Evolutionary conservation across 2,797 vertebrate species (phyloP), one percentile per base, ranked within the genome.

Genomic region (Microhierax caerulescens): DNA sequence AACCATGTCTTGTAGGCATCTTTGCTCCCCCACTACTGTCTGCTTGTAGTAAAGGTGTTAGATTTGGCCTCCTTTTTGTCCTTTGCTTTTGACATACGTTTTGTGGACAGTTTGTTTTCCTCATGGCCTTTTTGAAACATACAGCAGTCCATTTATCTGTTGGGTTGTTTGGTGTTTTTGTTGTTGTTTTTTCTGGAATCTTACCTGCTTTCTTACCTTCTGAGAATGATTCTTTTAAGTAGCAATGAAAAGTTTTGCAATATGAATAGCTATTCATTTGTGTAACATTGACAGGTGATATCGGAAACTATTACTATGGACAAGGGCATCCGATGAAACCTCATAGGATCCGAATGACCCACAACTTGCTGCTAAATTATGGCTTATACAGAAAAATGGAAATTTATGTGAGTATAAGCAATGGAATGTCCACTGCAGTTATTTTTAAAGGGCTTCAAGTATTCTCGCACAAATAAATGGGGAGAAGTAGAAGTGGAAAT

Each of bases 371-470:
- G 97, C 98, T 99, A 90, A 99, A 99, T 98, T 99, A 99, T 98
- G 99, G 99, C 87, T 99, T 99, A 75, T 99, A 99, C 98, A 98
- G 99, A 97, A 99, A 99, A 98, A 99, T 99, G 99, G 99, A 99
- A 98, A 99, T 99, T 95, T 99, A 99, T 85, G 99, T 99, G 97
- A 97, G 99, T 99, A 96, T 93, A 67, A 73, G 50, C n/a, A 88
- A 34, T 47, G 63, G 43, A 18, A 80, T 73, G 17, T 36, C 16
- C 50, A 41, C 32, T 81, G 56, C 92, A 92, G 22, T 84, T 69
- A 21, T 73, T 89, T 92, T 81, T 87, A 48, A 86, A 83, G n/a
- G 24, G 19, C 20, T 68, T 87, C 41, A 74, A 16, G 32, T 80
- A 18, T 56, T 56, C 14, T 80, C 10, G 32, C 16, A 24, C 18